Evolutionary conservation across 1,140 invertebrate genomes (phyloP), one percentile per base, ranked within the genome.

Genomic region (Lineus longissimus): DNA sequence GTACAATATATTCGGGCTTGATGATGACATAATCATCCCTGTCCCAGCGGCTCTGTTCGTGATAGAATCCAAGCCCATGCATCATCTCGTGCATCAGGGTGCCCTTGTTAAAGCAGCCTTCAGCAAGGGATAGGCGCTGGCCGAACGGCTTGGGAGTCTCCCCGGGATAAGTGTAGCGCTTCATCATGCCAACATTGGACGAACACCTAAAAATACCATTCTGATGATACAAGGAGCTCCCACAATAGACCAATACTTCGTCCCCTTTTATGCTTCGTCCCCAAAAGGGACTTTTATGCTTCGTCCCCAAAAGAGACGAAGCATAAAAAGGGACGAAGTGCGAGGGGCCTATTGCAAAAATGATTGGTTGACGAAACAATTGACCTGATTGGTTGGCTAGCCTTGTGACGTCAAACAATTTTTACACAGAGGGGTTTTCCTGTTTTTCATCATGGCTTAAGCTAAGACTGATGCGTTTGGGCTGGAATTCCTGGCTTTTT

Each of bases 11-110:
- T n/a, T 71, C 63, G 65, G 65, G 73, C 31, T 75, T 64, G 11
- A 82, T 71, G 19, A 66, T 66, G 4, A 82, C 65, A 67, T 75
- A 81, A 4, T 73, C 64, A 61, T 82, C 79, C 43, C 81, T 69
- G 65, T 82, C 81, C 0, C 72, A 70, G 62, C 81, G 64, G 59
- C 74, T 81, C 47, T 82, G 81, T 64, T 82, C 79, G 61, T 82
- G 80, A 61, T 73, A 78, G 62, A 79, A 79, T 4, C 81, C 81
- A 9, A 77, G 64, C 11, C 66, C 72, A 59, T 78, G 76, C 67
- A 76, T 70, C 33, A 78, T 68, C 58, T 78, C 76, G 60, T 78
- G 76, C 45, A 73, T 66, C 15, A 70, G 69, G 1, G 70, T 72
- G 11, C 75, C 75, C 30, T 66, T 68, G 47, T 43, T 66, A n/a